phyloP scores from a whole-genome alignment of 2,888 invertebrate genomes.

The Agapetus fuscipes region DNA sequence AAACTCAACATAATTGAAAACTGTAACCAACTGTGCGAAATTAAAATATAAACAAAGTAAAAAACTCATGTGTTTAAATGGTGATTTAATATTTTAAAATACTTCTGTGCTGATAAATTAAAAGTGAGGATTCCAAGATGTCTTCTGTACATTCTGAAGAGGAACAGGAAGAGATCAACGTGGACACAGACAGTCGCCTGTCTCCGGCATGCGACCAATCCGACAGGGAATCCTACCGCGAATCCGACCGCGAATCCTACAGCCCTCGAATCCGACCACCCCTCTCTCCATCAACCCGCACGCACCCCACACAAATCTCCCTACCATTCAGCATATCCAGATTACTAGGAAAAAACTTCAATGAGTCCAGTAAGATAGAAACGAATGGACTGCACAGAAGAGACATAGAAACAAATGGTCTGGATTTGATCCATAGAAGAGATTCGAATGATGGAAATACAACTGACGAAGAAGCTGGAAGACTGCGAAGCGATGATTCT shows the following conservation, averaged over 20 bases:
- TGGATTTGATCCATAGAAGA: slow-evolving; percentile 34
- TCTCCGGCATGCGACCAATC: slow-evolving; percentile 45
- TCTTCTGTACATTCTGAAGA: slow-evolving; percentile 50
- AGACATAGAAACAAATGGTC: slow-evolving; percentile 31
- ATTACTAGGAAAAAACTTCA: slow-evolving; percentile 66
- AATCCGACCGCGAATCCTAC: slow-evolving; percentile 42
- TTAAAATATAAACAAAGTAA: background rate
- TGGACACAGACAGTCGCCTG: slow-evolving; percentile 53
- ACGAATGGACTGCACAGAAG: too few species aligned
- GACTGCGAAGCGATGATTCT: slow-evolving; percentile 41
- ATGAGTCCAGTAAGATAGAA: slow-evolving; percentile 36
- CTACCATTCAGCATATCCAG: slow-evolving; percentile 76
- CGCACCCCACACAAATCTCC: slow-evolving; percentile 40
- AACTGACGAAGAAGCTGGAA: slow-evolving; percentile 19
- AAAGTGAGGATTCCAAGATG: too few species aligned
- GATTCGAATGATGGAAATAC: slow-evolving; percentile 30
- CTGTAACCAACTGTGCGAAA: too few species aligned
- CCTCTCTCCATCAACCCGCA: slow-evolving; percentile 24
- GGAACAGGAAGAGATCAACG: slow-evolving; percentile 59
- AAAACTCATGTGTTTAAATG: background rate
- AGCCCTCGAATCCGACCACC: too few species aligned
- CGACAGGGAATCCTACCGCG: slow-evolving; percentile 45
- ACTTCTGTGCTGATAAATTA: too few species aligned
- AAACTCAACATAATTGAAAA: too few species aligned
- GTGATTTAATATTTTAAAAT: too few species aligned